Base-by-base conservation (phyloP, 2,113 vertebrate genomes). In the Delphinapterus leucas region DNA sequence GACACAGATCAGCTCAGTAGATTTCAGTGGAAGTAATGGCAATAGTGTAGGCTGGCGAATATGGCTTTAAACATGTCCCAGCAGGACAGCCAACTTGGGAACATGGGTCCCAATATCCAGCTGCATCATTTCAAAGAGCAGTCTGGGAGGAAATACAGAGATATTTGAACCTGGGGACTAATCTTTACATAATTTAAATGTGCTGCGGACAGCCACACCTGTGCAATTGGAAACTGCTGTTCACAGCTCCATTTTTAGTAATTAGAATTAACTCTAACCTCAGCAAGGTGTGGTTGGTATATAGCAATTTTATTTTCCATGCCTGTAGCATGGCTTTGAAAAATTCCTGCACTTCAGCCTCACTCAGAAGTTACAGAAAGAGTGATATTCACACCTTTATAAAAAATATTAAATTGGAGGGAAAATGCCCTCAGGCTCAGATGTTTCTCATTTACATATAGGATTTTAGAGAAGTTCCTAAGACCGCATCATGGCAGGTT, bases 261-360 rank as follows among this genome's bases (percentile, higher is more conserved):
- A 92, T 93, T 86, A 97, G 68, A 97, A 96, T 97, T 97, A 98
- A 97, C 60, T 92, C 33, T 31, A 97, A 49, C 0, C 4, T 92
- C 93, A 89, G 44, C 92, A 96, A 97, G 95, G 95, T 96, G 14
- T 70, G 12, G 38, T 85, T 95, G 80, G 88, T 96, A 41, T 12
- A 47, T 28, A 77, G 68, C 21, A 49, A 87, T 94, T 97, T 49
- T 47, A 86, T 85, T 95, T 95, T 60, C 81, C 65, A 44, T 61
- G 13, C 36, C 80, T 97, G 98, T 79, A 76, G 33, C 96, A 94
- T n/a, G 5, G 25, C 88, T 97, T 96, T 96, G 49, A 95, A 98
- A 91, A 97, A 31, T 15, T 76, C 23, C 33, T 95, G 20, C 33
- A 89, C 80, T 20, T 93, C 94, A 82, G 55, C 0, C 2, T 38